Evolutionary conservation across 1,140 invertebrate species (phyloP).

Genomic region (Argopecten irradians): DNA sequence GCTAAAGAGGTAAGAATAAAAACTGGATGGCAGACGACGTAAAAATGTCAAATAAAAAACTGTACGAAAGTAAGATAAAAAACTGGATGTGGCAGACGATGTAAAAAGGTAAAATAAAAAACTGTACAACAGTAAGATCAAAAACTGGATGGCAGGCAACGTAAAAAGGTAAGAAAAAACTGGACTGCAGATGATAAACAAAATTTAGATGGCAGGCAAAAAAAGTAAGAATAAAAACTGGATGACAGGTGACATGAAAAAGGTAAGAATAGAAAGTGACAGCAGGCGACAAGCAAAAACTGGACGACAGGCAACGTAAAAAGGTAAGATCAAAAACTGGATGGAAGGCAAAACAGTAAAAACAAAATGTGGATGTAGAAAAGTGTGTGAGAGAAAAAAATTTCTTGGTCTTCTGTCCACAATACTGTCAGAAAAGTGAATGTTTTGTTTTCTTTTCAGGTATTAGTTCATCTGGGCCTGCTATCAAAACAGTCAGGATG

Average conservation of each 20-base stretch:
- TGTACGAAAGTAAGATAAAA: conserved; percentile 18
- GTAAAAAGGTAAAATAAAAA: too few species aligned
- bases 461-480: conserved; percentile 77
- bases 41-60: conserved; percentile 63
- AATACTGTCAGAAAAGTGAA: too few species aligned
- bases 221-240: conserved; percentile 71
- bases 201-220: too few species aligned
- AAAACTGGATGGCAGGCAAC: background rate
- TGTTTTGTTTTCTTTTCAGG: conserved; percentile 62
- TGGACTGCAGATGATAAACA: background rate
- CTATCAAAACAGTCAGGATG: conserved; percentile 76
- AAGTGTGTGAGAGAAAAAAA: too few species aligned
- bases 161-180: background rate
- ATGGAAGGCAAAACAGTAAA: conserved; percentile 42
- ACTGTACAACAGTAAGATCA: too few species aligned
- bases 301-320: too few species aligned
- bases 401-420: too few species aligned
- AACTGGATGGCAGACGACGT: conserved; percentile 61
- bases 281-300: background rate
- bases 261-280: conserved; percentile 31
- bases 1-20: too few species aligned
- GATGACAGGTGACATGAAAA: conserved; percentile 63
- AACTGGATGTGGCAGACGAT: background rate
- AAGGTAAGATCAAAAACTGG: conserved; percentile 70
- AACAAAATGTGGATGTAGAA: conserved; percentile 25